These are phyloP conservation scores for Dendronephthya gigantea DNA, from an alignment of 64 coral and sea anemone species.

Conservation along the genomic window DNA sequence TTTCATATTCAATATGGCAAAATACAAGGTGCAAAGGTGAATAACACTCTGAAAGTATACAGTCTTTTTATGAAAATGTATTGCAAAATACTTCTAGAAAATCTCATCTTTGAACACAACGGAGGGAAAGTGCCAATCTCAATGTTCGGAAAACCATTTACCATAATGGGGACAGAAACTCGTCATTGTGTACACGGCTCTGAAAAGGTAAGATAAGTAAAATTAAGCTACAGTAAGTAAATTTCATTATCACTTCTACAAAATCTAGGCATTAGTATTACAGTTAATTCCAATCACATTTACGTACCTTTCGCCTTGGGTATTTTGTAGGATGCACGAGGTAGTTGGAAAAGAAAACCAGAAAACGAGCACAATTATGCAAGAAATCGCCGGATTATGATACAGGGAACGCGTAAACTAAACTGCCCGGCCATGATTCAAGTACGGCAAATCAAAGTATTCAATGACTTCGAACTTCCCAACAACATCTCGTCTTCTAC, in stretches of 20 bases:
- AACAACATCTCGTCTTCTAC: neutral
- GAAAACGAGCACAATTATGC: neutral
- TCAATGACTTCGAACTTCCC: neutral
- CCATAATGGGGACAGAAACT: neutral
- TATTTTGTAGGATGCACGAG: neutral
- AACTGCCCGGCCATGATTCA: neutral
- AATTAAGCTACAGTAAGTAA: neutral
- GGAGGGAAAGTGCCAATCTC: neutral
- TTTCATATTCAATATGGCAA: no score
- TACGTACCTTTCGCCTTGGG: no score
- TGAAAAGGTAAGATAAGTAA: neutral
- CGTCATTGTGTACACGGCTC: neutral
- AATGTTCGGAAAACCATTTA: neutral
- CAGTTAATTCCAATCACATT: neutral
- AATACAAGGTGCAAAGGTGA: no score
- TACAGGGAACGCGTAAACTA: constrained; percentile 27
- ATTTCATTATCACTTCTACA: no score
- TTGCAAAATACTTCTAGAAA: no score
- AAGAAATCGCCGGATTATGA: neutral
- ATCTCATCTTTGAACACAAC: neutral
- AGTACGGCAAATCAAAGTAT: constrained; percentile 13
- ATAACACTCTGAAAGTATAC: no score
- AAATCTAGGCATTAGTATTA: neutral
- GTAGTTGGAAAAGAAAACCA: neutral
- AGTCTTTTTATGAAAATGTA: no score